Base-by-base conservation (phyloP, 2,113 vertebrate genomes). In the Acanthisitta chloris region DNA sequence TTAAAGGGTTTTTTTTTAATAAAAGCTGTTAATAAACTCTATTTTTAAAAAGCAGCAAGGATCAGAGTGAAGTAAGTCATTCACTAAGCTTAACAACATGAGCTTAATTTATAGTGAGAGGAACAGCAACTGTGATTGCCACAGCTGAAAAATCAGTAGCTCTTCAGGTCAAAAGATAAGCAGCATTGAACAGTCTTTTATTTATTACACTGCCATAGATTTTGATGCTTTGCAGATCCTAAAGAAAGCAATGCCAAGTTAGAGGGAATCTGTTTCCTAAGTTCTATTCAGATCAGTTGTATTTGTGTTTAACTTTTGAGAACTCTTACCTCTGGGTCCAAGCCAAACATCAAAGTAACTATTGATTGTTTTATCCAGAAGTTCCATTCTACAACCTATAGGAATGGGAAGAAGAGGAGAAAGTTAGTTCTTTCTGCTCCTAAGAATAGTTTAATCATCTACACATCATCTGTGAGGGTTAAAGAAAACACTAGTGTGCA, bases 321-420 rank as follows among this genome's bases (percentile, higher is more conserved):
- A 91, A 80, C 78, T 57, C 97, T 99, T 97, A 99, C 99, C 99
- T 98, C 99, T 99, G 89, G 99, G 99, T 92, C 99, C 99, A 95
- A 99, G 98, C 98, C 98, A 99, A 90, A 99, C 96, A 87, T 98
- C 98, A 69, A 99, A 97, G 91, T 99, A 98, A 73, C 97, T 96
- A 97, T 99, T 99, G 57, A 99, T 97, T 90, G 98, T 98, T 91
- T 98, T 97, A 98, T 99, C 99, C 79, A 99, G 78, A 86, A 96
- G 86, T 96, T 99, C 99, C 99, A 99, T 99, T 97, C 98, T 97
- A 97, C 86, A 97, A 97, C 96, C 98, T 99, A 93, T 38, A 92
- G 96, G 95, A 94, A 92, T 23, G 77, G 45, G 96, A 96, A 69
- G 45, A 94, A 80, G 90, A 94, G 71, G n/a, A 96, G 40, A 91